These are phyloP conservation scores for Pseudochirops corinnae DNA, from an alignment of 2,797 vertebrate genomes.

Conservation along the genomic window DNA sequence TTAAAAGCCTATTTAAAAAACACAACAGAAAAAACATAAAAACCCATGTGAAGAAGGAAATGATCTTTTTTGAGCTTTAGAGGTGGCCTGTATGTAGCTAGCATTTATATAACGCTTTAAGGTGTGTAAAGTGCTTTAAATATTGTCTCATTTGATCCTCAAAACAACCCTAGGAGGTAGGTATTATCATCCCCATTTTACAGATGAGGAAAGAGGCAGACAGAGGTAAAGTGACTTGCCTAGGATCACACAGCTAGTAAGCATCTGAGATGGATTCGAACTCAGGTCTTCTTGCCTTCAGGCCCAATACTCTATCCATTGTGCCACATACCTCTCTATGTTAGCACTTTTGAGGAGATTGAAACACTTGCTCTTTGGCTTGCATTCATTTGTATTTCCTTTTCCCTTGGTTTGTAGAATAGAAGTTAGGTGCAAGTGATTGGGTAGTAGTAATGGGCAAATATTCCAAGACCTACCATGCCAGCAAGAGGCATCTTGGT, in stretches of 20 bases:
- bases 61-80: not conserved
- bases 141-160: not conserved
- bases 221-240: not conserved
- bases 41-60: not conserved
- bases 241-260: not conserved
- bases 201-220: not conserved
- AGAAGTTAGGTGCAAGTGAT: not conserved
- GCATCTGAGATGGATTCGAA: not conserved
- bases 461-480: not conserved
- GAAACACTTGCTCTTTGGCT: not conserved
- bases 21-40: not conserved
- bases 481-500: not conserved
- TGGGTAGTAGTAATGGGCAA: not conserved
- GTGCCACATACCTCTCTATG: not conserved
- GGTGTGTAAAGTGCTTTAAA: not conserved
- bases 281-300: not conserved
- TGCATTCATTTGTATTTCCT: not conserved
- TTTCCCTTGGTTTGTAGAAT: not conserved
- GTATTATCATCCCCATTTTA: not conserved
- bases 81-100: not conserved
- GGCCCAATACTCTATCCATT: not conserved
- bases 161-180: not conserved
- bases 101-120: not conserved
- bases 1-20: not conserved
- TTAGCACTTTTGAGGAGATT: not conserved